Evolutionary conservation across 2,888 invertebrate genomes (phyloP), one percentile per base, ranked within the genome.

Genomic region (Homarus gammarus): DNA sequence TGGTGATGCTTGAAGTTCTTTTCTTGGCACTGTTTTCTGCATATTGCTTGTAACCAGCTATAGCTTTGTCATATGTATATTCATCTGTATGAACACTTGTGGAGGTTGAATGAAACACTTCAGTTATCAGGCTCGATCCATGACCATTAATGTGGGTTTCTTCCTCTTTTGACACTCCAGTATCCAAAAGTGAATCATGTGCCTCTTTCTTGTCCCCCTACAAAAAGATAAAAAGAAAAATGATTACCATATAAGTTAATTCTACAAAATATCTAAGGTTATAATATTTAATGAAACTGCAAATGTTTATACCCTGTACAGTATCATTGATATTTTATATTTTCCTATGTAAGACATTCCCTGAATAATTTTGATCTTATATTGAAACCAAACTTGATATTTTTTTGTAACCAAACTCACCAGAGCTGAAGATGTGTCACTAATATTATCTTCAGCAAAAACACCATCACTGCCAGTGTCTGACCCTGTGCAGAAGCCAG

Each of bases 61-160:
- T 97, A 93, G 97, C 97, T 93, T 97, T 96, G 94, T 97, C 97
- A 94, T 97, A 97, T 0, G 97, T 97, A 94, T 97, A 97, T 93
- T 97, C 97, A 64, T 86, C 87, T 61, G 84, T 89, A 77, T 82
- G 78, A 36, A 56, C 33, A 6, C 33, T 89, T 44, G 89, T 56
- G 44, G 78, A 31, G 51, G 75, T 79, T 68, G 88, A 73, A 12
- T 82, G 40, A 36, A 84, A 79, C 8, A 64, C 56, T 33, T 89
- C 88, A 31, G 70, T 56, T 8, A 79, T 83, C 6, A 83, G 27
- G 75, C 61, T 82, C 27, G 88, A 89, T 40, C 84, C n/a, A 49
- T 90, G 90, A 33, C 91, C 91, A 64, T 91, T 91, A 12, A 88
- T 70, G 49, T 85, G 84, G 22, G 86, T 49, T 31, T 73, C 84